Evolutionary conservation across 2,113 vertebrate species (phyloP), one percentile per base, ranked within the genome.

Genomic region (Thinocorus orbignyianus): DNA sequence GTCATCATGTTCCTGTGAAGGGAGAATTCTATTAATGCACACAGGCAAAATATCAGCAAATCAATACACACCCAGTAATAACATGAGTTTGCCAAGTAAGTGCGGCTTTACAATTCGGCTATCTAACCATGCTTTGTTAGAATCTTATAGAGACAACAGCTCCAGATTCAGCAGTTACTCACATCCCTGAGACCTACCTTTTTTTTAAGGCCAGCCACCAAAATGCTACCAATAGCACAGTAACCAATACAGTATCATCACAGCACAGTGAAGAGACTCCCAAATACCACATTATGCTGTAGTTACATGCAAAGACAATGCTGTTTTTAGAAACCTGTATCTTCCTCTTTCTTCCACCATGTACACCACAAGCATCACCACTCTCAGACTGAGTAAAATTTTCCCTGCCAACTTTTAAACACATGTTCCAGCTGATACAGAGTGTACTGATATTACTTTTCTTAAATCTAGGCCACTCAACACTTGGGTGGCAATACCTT

Each of bases 1-100:
- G 46, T 99, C 98, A 37, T 99, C 99, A 0, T 88, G 98, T 61
- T 99, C 99, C 99, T 99, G 92, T n/a, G 58, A 44, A 65, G 69
- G 80, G 2, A 92, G 2, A 42, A 39, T 37, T 39, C 13, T 93
- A 79, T 57, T 18, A 86, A 22, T 3, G 58, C 20, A 71, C 24
- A 30, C 2, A 7, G 20, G 14, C 7, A 66, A 78, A 46, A 35
- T 15, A 68, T 1, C 6, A 10, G 20, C 1, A 22, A 62, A 15
- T 66, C 55, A 30, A 62, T 13, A 41, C 2, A 46, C 33, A 74
- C 54, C 35, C 17, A 64, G 16, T 35, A 54, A 30, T 9, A 70
- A 49, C 2, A 1, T 0, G 1, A 31, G 4, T 77, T 62, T 46
- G 20, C 9, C 14, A 88, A 3, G 1, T 19, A 58, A 51, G 4